These are phyloP conservation scores for Lepus americanus DNA, from an alignment of 2,113 vertebrate genomes.

Conservation along the genomic window DNA sequence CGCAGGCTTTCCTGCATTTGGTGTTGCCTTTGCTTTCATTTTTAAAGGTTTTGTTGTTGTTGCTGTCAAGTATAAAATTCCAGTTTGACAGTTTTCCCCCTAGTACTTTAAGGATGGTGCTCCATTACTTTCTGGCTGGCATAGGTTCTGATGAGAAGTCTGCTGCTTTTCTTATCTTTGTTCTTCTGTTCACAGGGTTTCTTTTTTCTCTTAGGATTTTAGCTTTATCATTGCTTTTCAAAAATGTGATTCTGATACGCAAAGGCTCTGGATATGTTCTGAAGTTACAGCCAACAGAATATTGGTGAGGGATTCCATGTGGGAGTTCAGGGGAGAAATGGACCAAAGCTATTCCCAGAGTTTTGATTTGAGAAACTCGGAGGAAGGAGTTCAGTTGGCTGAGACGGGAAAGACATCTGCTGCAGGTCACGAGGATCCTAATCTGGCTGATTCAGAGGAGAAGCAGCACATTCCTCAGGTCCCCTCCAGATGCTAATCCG, in stretches of 20 bases:
- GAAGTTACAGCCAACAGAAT: background rate
- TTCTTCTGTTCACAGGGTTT: background rate
- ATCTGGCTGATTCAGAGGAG: background rate
- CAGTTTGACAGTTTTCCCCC: background rate
- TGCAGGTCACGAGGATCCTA: background rate
- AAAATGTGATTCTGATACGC: background rate
- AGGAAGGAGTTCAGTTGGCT: background rate
- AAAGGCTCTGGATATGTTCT: background rate
- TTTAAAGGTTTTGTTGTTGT: background rate
- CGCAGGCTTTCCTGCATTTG: background rate
- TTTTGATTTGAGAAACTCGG: background rate
- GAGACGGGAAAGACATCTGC: background rate
- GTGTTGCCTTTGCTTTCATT: background rate
- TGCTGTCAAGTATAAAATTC: background rate
- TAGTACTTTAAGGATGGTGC: background rate
- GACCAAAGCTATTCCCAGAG: background rate
- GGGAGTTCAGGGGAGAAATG: background rate
- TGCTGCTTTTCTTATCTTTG: constrained; percentile 29
- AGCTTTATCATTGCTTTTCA: constrained; percentile 21
- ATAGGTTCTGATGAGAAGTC: constrained; percentile 24
- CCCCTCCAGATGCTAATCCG: background rate
- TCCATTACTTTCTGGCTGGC: background rate
- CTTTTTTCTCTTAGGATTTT: constrained; percentile 13
- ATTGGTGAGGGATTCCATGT: background rate
- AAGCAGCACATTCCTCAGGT: background rate